These are phyloP conservation scores for Cephus rjabovi DNA, from an alignment of 2,888 invertebrate species.

Conservation along the genomic window DNA sequence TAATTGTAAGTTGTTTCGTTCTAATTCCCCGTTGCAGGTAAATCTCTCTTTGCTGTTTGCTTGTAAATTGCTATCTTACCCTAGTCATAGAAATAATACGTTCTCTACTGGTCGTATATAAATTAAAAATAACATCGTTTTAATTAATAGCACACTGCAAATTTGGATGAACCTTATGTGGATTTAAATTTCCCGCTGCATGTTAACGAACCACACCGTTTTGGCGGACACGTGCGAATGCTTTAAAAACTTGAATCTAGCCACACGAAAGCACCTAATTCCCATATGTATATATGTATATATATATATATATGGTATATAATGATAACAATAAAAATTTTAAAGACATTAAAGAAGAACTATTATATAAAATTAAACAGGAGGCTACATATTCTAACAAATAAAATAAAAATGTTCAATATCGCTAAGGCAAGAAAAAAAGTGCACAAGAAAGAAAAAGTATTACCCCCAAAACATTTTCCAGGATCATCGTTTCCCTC, in stretches of 20 bases:
- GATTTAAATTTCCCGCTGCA: not conserved
- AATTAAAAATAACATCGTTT: not conserved
- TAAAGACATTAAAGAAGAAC: too few relatives aligned
- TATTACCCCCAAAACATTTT: not conserved
- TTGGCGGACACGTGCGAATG: not conserved
- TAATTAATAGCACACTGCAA: not conserved
- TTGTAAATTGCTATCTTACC: not conserved
- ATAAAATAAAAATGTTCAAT: not conserved
- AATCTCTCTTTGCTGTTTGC: not conserved
- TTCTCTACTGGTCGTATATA: not conserved
- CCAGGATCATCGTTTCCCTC: not conserved
- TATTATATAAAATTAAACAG: not conserved
- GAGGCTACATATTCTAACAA: not conserved
- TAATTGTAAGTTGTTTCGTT: not conserved
- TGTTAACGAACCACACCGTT: not conserved
- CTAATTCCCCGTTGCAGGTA: not conserved
- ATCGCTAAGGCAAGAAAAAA: not conserved
- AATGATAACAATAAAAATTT: too few relatives aligned
- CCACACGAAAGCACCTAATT: too few relatives aligned
- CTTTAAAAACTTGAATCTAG: not conserved
- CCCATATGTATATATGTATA: too few relatives aligned
- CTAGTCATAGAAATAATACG: not conserved
- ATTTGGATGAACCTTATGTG: not conserved
- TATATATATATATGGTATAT: too few relatives aligned
- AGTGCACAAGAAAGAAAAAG: not conserved